phyloP scores from a whole-genome alignment of 2,888 invertebrate species.

The Candidula unifasciata region DNA sequence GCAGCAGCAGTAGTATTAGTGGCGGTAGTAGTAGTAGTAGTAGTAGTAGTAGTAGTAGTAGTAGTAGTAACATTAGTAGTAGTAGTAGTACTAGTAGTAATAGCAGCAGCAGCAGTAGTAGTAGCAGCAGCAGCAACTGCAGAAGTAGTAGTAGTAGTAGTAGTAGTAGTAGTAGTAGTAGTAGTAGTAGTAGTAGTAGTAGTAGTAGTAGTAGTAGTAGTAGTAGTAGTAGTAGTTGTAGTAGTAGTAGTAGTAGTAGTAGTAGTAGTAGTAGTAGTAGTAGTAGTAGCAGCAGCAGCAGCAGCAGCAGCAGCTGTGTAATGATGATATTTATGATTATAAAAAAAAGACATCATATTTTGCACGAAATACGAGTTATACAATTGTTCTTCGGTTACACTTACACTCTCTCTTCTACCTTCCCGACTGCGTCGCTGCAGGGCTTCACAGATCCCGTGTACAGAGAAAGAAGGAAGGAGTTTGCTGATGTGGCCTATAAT shows the following conservation, averaged over 20 bases:
- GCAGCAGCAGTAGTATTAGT: no score
- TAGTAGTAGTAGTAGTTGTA: constrained; percentile 30
- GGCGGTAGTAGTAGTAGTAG: no score
- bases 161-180: no score
- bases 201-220: background rate
- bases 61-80: constrained; percentile 23
- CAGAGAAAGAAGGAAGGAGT: constrained; percentile 89
- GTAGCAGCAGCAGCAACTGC: no score
- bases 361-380: no score
- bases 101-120: background rate
- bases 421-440: constrained; percentile 69
- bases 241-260: constrained; percentile 30
- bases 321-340: no score
- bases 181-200: no score
- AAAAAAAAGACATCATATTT: no score
- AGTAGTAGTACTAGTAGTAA: constrained; percentile 26
- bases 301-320: background rate
- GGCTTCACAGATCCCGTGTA: constrained; percentile 94
- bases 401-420: no score
- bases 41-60: constrained; percentile 27
- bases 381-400: no score
- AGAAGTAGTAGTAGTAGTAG: no score
- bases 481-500: constrained; percentile 96
- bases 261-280: constrained; percentile 27
- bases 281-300: constrained; percentile 13